These are phyloP conservation scores for Pogonomyrmex barbatus DNA, from an alignment of 1,140 invertebrate genomes.

Conservation along the genomic window DNA sequence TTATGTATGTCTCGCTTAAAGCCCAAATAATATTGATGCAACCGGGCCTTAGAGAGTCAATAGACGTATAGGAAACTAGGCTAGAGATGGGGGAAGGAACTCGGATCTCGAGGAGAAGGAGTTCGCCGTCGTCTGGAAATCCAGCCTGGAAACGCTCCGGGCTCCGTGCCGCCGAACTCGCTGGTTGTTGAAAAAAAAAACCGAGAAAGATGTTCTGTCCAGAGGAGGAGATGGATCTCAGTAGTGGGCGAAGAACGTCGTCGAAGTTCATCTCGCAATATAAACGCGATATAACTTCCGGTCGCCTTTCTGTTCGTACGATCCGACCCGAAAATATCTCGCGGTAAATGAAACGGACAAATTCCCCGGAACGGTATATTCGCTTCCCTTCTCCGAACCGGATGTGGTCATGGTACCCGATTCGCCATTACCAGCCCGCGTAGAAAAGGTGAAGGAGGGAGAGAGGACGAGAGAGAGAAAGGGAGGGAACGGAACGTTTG, in stretches of 20 bases:
- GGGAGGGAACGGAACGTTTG: slow-evolving; percentile 31
- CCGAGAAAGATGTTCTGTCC: slow-evolving; percentile 12
- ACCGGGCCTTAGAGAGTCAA: slow-evolving; percentile 61
- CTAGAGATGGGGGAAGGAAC: slow-evolving; percentile 16
- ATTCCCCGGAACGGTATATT: slow-evolving; percentile 67
- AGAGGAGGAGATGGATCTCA: neutral
- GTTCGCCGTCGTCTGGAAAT: slow-evolving; percentile 62
- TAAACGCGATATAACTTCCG: slow-evolving; percentile 79
- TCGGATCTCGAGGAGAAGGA: slow-evolving; percentile 56
- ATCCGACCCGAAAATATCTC: slow-evolving; percentile 70
- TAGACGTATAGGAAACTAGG: slow-evolving; percentile 62
- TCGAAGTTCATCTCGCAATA: slow-evolving; percentile 77
- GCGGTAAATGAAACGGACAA: slow-evolving; percentile 77
- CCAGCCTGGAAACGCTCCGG: slow-evolving; percentile 65
- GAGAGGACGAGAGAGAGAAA: slow-evolving; percentile 22
- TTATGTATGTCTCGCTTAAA: no score
- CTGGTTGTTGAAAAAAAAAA: neutral
- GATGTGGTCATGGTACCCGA: slow-evolving; percentile 2
- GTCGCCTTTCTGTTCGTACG: slow-evolving; percentile 66
- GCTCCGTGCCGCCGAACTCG: slow-evolving; percentile 25
- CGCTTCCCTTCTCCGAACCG: neutral
- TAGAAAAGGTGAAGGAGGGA: neutral
- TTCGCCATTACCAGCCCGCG: slow-evolving; percentile 39
- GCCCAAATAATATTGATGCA: no score
- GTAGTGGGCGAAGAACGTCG: slow-evolving; percentile 23